Evolutionary conservation across 2,113 vertebrate genomes (phyloP).

Genomic region (Daphoenositta chrysoptera): DNA sequence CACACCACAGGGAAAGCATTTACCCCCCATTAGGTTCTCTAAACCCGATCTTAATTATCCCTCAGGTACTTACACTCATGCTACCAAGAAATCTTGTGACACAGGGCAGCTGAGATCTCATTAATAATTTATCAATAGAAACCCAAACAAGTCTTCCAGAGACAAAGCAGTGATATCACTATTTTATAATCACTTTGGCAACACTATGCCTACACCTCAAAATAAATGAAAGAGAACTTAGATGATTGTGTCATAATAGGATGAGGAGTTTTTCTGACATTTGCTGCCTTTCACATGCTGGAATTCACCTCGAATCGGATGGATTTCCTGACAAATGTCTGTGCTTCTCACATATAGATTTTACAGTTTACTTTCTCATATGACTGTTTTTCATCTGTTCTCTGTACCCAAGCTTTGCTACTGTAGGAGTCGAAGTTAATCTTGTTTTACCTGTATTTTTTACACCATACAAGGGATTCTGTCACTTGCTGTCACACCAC

Average conservation of each 20-base stretch:
- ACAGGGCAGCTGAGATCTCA: neutral
- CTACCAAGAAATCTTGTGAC: conserved; percentile 27
- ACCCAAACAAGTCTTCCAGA: neutral
- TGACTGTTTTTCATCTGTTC: neutral
- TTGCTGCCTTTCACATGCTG: neutral
- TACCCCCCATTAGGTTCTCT: conserved; percentile 37
- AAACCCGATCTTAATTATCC: conserved; percentile 12
- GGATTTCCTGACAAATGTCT: neutral
- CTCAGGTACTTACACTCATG: neutral
- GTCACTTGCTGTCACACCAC: neutral
- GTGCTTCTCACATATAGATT: neutral
- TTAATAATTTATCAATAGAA: conserved; percentile 42
- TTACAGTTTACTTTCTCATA: neutral
- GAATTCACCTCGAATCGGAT: neutral
- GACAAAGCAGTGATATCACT: neutral
- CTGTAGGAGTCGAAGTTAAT: neutral
- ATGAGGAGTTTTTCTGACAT: neutral
- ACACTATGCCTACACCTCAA: neutral
- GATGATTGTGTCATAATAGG: neutral
- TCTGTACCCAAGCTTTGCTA: neutral
- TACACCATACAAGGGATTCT: neutral
- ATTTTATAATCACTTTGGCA: neutral
- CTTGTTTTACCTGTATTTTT: neutral
- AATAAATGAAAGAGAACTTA: neutral
- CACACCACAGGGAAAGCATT: conserved; percentile 39